These are phyloP conservation scores for Microcebus tavaratra DNA, from an alignment of 2,113 vertebrate species.

Conservation along the genomic window DNA sequence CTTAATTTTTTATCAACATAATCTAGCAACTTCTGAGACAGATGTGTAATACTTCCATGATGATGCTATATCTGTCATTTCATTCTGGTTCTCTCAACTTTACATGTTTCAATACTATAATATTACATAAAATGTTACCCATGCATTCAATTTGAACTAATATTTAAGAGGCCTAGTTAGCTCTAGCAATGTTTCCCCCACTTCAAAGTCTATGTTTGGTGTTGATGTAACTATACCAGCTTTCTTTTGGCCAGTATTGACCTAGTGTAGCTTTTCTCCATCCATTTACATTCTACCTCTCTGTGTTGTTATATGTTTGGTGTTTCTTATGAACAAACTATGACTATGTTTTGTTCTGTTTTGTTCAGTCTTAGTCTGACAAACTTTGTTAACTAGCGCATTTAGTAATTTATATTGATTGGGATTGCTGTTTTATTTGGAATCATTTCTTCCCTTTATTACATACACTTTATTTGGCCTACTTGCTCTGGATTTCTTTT, in stretches of 20 bases:
- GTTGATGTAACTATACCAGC: neutral
- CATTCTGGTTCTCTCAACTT: neutral
- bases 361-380: neutral
- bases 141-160: neutral
- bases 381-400: neutral
- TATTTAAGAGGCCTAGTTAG: neutral
- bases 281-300: neutral
- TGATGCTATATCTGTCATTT: neutral
- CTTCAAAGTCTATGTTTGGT: neutral
- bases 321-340: neutral
- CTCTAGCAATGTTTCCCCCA: neutral
- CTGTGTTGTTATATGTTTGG: neutral
- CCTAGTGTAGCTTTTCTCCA: neutral
- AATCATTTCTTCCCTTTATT: neutral
- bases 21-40: neutral
- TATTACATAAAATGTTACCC: neutral
- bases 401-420: neutral
- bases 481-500: neutral
- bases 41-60: neutral
- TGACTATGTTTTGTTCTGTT: neutral
- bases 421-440: neutral
- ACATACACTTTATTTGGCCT: neutral
- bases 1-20: neutral
- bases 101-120: neutral
- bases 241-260: neutral